Base-by-base conservation (phyloP, 2,888 invertebrate genomes). In the Oscheius sp. region DNA sequence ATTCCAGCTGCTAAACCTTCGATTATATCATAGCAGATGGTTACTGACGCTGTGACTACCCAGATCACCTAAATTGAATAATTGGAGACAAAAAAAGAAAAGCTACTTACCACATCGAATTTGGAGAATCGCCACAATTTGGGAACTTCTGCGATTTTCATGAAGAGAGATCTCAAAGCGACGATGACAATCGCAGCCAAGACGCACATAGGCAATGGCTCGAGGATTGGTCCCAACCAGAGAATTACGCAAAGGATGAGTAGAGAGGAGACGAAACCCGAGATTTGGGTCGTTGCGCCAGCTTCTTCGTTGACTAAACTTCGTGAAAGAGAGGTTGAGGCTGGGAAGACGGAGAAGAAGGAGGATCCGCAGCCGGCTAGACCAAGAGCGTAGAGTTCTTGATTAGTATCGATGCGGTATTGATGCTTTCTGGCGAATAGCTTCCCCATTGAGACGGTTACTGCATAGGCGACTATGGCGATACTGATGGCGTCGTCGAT, bases 161-260 rank as follows among this genome's bases (percentile, higher is more conserved):
- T 88, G 65, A 88, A 84, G 5, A 88, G 82, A 0, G 87, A 87
- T 72, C 88, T 84, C 15, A 88, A 79, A 0, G 88, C 85, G 0
- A 88, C 87, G n/a, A 87, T 79, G 33, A 89, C 88, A 55, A 89
- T 88, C 20, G 87, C 82, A 3, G 87, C 86, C 0, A 89, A 81
- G 1, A 87, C 84, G 31, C 82, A 82, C 86, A 90, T 90, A 64
- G 96, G 96, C 71, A 95, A 88, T 50, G 91, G 89, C 87, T 93
- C 92, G 87, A 95, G 93, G 87, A 93, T 92, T 31, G 94, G 94
- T 0, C 93, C 95, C 74, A 95, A 90, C 91, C 92, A 93, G 66
- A 95, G 89, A 71, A 96, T 88, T 55, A 95, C 92, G 77, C 92
- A 88, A 1, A 94, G 88, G 27, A 95, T 89, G 37, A 94, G 89